Base-by-base conservation (phyloP, 2,888 invertebrate species). In the Euproctis similis region DNA sequence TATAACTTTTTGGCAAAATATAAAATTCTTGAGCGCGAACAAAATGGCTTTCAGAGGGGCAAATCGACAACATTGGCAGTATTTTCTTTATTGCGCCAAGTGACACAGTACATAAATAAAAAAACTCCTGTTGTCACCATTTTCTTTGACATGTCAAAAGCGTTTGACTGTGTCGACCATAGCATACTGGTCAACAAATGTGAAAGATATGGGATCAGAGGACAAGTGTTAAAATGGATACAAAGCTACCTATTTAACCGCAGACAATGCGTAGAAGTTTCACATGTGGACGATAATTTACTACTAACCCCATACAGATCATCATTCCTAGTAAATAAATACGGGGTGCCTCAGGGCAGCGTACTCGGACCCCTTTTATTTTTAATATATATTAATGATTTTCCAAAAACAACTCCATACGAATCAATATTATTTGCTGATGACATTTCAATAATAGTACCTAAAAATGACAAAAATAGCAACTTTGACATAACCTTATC, bases 131-230 rank as follows among this genome's bases (percentile, higher is more conserved):
- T 24, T 2, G 4, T 12, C 3, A n/a, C 2, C n/a, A 2, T 24
- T 13, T 8, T 14, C 6, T 13, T 13, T 5, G 10, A 24, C 8
- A 24, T 24, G 24, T n/a, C n/a, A 4, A 24, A 8, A 2, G 24
- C 24, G 13, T 24, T 24, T 5, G 24, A 24, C 13, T 24, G 7
- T n/a, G 24, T 24, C 3, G 8, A 13, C 5, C 24, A 24, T 13
- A 2, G 8, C 2, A 11, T 5, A 2, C 24, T 24, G 3, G 1
- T 24, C 5, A 8, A 24, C 5, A 24, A 12, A n/a, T 24, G 24
- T 5, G 24, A 24, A 13, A 8, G 12, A 3, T 24, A 24, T 8
- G 24, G 24, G 3, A 24, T 24, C 8, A 12, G 13, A 13, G 24
- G 24, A 2, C 7, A 2, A 2, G 24, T 8, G 1, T 7, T 5